These are phyloP conservation scores for Rhopalosiphum nymphaeae DNA, from an alignment of 2,888 invertebrate genomes.

Conservation along the genomic window DNA sequence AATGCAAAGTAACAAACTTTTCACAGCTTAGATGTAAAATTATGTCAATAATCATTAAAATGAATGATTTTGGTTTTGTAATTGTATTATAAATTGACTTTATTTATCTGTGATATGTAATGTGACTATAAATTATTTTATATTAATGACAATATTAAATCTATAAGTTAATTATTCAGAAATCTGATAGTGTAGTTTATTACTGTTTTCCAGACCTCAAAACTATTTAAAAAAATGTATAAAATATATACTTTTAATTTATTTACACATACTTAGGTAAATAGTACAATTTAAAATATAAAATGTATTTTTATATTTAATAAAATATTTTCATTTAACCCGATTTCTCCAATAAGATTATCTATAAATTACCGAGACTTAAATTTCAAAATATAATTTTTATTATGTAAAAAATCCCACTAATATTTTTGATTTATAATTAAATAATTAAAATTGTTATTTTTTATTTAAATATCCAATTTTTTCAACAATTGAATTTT, in stretches of 20 bases:
- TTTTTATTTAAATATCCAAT: too few species aligned
- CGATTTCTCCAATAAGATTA: background rate
- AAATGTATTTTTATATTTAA: too few species aligned
- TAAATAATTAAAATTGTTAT: too few species aligned
- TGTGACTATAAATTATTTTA: background rate
- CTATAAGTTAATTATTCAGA: background rate
- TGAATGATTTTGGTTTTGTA: background rate
- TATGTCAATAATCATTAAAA: background rate
- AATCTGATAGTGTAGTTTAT: background rate
- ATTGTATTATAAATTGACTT: background rate
- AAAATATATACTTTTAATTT: background rate
- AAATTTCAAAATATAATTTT: too few species aligned
- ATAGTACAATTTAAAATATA: background rate
- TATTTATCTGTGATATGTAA: conserved; percentile 20
- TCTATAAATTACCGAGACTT: background rate
- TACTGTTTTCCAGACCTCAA: background rate
- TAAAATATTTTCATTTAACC: background rate
- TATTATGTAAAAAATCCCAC: too few species aligned
- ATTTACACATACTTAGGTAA: background rate
- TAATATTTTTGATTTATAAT: too few species aligned
- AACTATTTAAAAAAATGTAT: background rate
- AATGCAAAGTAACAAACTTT: background rate
- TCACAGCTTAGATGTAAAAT: background rate
- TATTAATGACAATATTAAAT: conserved; percentile 13
- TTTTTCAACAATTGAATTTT: too few species aligned